These are phyloP conservation scores for Ectropis grisescens DNA, from an alignment of 1,140 invertebrate species.

Conservation along the genomic window DNA sequence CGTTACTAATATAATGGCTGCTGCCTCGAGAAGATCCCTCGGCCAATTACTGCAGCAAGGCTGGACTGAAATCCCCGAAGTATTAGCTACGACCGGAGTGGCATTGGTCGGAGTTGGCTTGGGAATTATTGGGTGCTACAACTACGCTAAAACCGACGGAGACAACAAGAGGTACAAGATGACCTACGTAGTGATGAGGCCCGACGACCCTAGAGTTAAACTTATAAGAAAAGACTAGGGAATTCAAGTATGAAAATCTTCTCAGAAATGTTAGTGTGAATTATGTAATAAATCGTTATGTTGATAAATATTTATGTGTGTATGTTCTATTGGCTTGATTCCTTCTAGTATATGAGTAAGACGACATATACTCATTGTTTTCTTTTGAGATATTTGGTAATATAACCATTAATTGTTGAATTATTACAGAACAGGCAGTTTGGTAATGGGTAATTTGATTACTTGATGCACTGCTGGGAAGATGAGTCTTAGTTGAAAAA, in stretches of 20 bases:
- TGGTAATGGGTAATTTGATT: too few species aligned
- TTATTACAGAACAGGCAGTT: too few species aligned
- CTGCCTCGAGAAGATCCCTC: constrained; percentile 33
- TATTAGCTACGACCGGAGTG: constrained; percentile 70
- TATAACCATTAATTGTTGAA: too few species aligned
- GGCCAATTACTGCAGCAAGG: constrained; percentile 47
- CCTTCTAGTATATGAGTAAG: too few species aligned
- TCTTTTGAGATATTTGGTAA: too few species aligned
- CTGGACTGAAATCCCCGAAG: constrained; percentile 77
- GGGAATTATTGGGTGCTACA: constrained; percentile 36
- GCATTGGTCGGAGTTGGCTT: constrained; percentile 64
- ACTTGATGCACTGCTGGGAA: too few species aligned
- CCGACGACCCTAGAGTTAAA: constrained; percentile 73
- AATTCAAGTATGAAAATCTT: background rate
- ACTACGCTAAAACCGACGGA: constrained; percentile 72
- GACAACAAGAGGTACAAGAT: constrained; percentile 74
- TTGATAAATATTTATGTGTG: too few species aligned
- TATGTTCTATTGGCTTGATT: too few species aligned
- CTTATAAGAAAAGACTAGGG: constrained; percentile 58
- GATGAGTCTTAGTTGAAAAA: too few species aligned
- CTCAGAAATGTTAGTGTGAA: constrained; percentile 8
- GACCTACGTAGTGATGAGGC: constrained; percentile 73
- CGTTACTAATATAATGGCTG: too few species aligned
- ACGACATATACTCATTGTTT: too few species aligned
- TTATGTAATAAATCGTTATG: constrained; percentile 53